Percentiles rank a stretch among this genome's conserved stretches.
These are phyloP conservation scores for Aphelenchoides bicaudatus DNA, from an alignment of 2,888 invertebrate genomes.

Conservation along the genomic window DNA sequence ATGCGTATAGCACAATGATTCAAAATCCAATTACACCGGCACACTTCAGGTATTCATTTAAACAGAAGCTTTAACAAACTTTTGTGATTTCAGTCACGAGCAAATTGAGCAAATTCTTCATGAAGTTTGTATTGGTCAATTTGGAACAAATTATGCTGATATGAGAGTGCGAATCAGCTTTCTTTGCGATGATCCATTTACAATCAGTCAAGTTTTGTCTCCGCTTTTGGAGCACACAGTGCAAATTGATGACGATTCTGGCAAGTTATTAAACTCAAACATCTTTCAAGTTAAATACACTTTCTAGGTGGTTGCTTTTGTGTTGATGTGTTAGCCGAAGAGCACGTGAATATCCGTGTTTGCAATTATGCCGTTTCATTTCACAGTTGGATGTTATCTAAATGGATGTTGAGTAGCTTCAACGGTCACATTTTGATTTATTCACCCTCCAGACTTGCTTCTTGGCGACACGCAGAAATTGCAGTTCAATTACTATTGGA, in stretches of 20 bases:
- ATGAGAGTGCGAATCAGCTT: slow-evolving; percentile 40
- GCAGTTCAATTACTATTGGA: slow-evolving; percentile 34
- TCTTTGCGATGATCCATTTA: slow-evolving; percentile 41
- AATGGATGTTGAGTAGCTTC: slow-evolving; percentile 32
- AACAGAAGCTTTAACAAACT: background rate
- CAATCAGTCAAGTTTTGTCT: slow-evolving; percentile 33
- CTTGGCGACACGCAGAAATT: slow-evolving; percentile 35
- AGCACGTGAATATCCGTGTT: slow-evolving; percentile 32
- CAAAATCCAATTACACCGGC: background rate
- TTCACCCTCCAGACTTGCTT: slow-evolving; percentile 31
- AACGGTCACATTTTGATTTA: slow-evolving; percentile 37
- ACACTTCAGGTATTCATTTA: background rate
- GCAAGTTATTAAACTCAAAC: slow-evolving; percentile 26
- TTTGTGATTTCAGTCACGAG: slow-evolving; percentile 28
- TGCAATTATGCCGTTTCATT: slow-evolving; percentile 23
- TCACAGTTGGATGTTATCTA: slow-evolving; percentile 35
- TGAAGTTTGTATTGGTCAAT: slow-evolving; percentile 38
- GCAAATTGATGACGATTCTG: slow-evolving; percentile 21
- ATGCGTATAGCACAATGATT: background rate
- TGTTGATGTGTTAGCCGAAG: slow-evolving; percentile 25
- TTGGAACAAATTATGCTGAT: slow-evolving; percentile 26
- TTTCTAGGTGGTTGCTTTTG: slow-evolving; percentile 30
- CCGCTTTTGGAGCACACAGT: slow-evolving; percentile 29
- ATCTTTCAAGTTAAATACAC: slow-evolving; percentile 1
- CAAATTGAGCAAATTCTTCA: slow-evolving; percentile 37